Base-by-base conservation (phyloP, 2,113 vertebrate genomes). In the Octodon degus region DNA sequence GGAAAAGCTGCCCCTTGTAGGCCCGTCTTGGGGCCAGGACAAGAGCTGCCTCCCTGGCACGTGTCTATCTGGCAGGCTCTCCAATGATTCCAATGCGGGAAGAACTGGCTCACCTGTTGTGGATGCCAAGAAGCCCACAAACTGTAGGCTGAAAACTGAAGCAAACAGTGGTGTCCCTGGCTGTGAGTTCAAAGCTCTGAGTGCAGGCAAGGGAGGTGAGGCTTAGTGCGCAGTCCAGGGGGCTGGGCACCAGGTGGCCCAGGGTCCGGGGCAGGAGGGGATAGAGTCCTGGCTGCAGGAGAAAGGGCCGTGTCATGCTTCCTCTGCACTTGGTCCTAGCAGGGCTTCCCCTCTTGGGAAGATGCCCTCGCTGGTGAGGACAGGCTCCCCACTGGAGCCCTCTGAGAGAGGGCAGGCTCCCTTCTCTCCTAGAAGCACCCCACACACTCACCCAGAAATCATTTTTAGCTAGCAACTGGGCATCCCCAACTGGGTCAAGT, bases 201-300 rank as follows among this genome's bases (percentile, higher is more conserved):
- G 20, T n/a, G 63, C 10, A 20, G 27, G 3, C 53, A 70, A 47
- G 2, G 14, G 14, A 7, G 2, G 0, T 4, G 50, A 1, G 58
- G 50, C 50, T 12, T n/a, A 53, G 86, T 17, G 0, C 24, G 32
- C 32, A 70, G 19, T 67, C 30, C 20, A 4, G n/a, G 34, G 30
- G 55, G n/a, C n/a, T 37, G n/a, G 40, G 32, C 32, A 20, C 24
- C 17, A 34, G 47, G 30, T 88, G 16, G n/a, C 30, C n/a, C 43
- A 40, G 32, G 65, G 9, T 27, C 27, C 0, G 37, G 68, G 37
- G 1, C 68, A 76, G 55, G 32, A 92, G 16, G 27, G 25, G 27
- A 74, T 50, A 17, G 20, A 17, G 30, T 43, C 47, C n/a, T 11
- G 22, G 5, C 53, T 67, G 30, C 37, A 89, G 60, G 24, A 5